Evolutionary conservation across 37 sponge, comb jelly and placozoan genomes (phyloP).

Genomic region (Axinella damicornis): DNA sequence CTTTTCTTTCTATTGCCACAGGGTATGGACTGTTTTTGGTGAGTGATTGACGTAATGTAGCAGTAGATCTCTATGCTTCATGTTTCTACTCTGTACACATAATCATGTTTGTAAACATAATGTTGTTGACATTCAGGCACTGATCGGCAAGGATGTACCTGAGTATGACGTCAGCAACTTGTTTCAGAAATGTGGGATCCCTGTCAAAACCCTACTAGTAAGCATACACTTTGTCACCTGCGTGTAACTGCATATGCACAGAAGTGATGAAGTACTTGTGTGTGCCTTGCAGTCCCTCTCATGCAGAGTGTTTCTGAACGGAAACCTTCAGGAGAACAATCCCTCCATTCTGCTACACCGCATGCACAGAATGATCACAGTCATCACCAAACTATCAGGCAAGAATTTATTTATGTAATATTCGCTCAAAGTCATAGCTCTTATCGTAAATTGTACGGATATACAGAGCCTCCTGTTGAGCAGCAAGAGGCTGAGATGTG

Average conservation of each 20-base stretch:
- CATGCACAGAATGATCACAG: not conserved
- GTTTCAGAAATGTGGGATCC: slow-evolving; percentile 3
- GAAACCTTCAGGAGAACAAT: not conserved
- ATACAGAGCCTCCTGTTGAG: no score
- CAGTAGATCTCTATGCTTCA: no score
- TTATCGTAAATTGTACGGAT: no score
- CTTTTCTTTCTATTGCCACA: not conserved
- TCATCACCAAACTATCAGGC: no score
- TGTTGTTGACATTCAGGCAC: not conserved
- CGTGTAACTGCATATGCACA: not conserved
- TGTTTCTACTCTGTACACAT: no score
- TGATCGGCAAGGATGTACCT: slow-evolving; percentile 1
- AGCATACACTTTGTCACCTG: not conserved
- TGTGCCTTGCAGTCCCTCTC: slow-evolving; percentile 4
- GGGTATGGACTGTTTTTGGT: slow-evolving; percentile 41
- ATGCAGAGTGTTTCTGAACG: slow-evolving; percentile 25
- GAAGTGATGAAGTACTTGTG: not conserved
- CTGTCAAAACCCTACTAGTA: slow-evolving; percentile 18
- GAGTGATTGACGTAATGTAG: not conserved
- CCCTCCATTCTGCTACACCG: slow-evolving; percentile 6
- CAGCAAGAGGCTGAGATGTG: not conserved
- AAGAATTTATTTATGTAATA: no score
- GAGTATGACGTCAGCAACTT: not conserved
- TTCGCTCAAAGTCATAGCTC: no score
- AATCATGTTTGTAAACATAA: no score